phyloP scores from a whole-genome alignment of 2,797 vertebrate genomes.

The Pangasius macronema region DNA sequence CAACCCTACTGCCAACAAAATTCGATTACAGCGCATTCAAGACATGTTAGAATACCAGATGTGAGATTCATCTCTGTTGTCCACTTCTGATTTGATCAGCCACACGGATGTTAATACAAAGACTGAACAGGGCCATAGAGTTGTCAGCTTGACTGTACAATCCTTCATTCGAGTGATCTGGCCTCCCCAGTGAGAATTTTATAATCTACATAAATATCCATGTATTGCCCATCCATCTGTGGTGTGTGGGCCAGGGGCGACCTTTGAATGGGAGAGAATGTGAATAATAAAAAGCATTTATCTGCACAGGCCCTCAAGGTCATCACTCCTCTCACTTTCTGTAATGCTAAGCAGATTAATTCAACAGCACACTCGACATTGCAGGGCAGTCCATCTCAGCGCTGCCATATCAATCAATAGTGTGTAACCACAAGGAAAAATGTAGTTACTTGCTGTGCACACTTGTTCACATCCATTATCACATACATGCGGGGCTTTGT shows the following conservation, averaged over 20 bases:
- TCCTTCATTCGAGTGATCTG: conserved; percentile 6
- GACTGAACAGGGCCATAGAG: neutral
- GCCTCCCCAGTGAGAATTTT: conserved; percentile 11
- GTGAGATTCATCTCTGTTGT: neutral
- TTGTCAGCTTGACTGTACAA: neutral
- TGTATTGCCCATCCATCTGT: conserved; percentile 39
- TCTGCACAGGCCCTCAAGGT: conserved; percentile 42
- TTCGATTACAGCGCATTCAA: neutral
- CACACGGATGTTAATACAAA: neutral
- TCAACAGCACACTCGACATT: conserved; percentile 32
- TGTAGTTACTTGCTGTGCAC: neutral
- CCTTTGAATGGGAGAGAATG: conserved; percentile 21
- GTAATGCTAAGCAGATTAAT: conserved; percentile 41
- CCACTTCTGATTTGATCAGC: neutral
- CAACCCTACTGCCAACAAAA: neutral
- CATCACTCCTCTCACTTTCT: conserved; percentile 35
- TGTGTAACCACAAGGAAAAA: neutral
- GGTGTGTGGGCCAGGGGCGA: conserved; percentile 19
- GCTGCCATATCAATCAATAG: conserved; percentile 29
- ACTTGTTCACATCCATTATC: conserved; percentile 3
- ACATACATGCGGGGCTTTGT: neutral
- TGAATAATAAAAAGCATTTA: conserved; percentile 43
- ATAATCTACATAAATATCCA: conserved; percentile 43
- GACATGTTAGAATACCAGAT: neutral
- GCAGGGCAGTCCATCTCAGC: conserved; percentile 9